Evolutionary conservation across 2,888 invertebrate genomes (phyloP), one percentile per base, ranked within the genome.

Genomic region (Sarcophaga rosellei): DNA sequence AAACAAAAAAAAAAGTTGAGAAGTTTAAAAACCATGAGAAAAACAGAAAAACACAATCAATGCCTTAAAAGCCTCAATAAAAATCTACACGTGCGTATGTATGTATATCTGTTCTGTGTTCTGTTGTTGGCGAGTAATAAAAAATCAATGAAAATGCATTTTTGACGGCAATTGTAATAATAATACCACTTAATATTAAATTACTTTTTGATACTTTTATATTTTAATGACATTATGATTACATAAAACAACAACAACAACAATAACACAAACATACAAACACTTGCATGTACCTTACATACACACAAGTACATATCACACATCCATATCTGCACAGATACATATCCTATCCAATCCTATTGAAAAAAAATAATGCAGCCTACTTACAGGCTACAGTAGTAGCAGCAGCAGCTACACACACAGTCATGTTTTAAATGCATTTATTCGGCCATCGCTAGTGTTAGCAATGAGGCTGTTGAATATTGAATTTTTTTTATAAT

Each of bases 181-280:
- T 86, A 86, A 86, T 86, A 76, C 86, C 86, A 86, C 86, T 86
- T 84, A 86, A 86, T 77, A 84, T 86, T 84, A 84, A 86, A 86
- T 86, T 86, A 86, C 86, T 84, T 86, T 88, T 88, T 87, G 86
- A 88, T 87, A 86, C 85, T 85, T 87, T 87, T 84, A 86, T 85
- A 86, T 87, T 66, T 86, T 84, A 87, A 87, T 86, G 84, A 86
- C 84, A 81, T 81, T 86, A 86, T 86, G 81, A 86, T 86, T 81
- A 81, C 81, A 83, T 75, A 81, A 83, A 86, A 80, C 68, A 62
- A 69, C 57, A 62, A 12, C 61, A n/a, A 66, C 70, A 63, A 4
- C 2, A 86, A 80, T 68, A 47, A 63, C 65, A 62, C 10, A 69
- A 4, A 59, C 59, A 57, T 10, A 12, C 44, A 57, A n/a, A 53